A percentile compares a stretch with the other conserved stretches of the same genome.
Evolutionary conservation across 2,888 invertebrate species (phyloP).

Genomic region (Eupithecia vulgata): DNA sequence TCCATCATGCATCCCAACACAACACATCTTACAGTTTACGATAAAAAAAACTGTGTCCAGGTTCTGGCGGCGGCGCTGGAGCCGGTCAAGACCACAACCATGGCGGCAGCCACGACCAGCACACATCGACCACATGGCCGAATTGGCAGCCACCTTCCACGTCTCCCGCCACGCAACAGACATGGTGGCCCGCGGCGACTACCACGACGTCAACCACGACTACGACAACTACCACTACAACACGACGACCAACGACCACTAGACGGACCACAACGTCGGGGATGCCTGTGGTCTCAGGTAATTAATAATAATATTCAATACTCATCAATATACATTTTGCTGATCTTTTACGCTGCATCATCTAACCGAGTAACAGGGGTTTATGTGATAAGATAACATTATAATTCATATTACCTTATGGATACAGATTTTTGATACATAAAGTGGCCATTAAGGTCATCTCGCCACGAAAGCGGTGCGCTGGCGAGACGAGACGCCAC

Average conservation of each 20-base stretch:
- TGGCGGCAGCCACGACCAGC: slow-evolving; percentile 61
- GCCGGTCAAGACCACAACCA: slow-evolving; percentile 59
- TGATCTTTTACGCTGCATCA: no score
- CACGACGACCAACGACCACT: slow-evolving; percentile 43
- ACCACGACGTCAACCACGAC: slow-evolving; percentile 55
- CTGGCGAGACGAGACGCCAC: no score
- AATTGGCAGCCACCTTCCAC: slow-evolving; percentile 73
- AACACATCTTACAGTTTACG: not conserved
- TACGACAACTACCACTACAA: slow-evolving; percentile 52
- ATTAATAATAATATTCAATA: no score
- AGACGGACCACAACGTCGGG: slow-evolving; percentile 50
- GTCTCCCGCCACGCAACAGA: slow-evolving; percentile 60
- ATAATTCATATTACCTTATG: no score
- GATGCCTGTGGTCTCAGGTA: slow-evolving; percentile 48
- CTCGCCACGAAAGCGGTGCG: no score
- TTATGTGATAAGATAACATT: no score
- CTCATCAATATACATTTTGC: no score
- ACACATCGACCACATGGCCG: slow-evolving; percentile 74
- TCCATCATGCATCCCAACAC: not conserved
- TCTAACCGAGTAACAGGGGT: no score
- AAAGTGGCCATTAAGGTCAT: no score
- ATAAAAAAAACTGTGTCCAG: slow-evolving; percentile 35
- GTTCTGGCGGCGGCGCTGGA: slow-evolving; percentile 59
- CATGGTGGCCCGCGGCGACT: slow-evolving; percentile 67
- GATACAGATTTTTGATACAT: no score